Percentiles rank a stretch among this genome's conserved stretches.
Evolutionary conservation across 2,888 invertebrate species (phyloP).

Genomic region (Helleia helle): DNA sequence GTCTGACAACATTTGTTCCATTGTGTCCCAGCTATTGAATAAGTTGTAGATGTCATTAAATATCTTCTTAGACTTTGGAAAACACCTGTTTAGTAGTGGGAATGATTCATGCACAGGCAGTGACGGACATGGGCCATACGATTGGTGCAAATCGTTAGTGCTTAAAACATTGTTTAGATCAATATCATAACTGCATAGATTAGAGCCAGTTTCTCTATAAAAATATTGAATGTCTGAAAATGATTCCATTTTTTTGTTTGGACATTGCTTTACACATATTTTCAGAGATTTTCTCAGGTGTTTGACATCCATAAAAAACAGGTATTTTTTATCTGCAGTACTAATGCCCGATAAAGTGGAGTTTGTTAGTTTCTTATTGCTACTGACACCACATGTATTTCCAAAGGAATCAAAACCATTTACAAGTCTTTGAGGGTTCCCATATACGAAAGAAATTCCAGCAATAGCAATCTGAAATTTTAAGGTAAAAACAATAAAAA

Average conservation of each 20-base stretch:
- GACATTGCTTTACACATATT: conserved; percentile 93
- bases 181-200: conserved; percentile 84
- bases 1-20: conserved; percentile 91
- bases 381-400: conserved; percentile 91
- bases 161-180: conserved; percentile 68
- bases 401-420: conserved; percentile 96
- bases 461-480: conserved; percentile 85
- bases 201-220: conserved; percentile 80
- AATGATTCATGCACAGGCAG: conserved; percentile 85
- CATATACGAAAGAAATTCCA: conserved; percentile 90
- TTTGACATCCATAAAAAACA: conserved; percentile 88
- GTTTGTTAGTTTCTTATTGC: conserved; percentile 82
- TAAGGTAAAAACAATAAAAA: no score
- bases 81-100: conserved; percentile 89
- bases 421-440: conserved; percentile 87
- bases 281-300: conserved; percentile 85
- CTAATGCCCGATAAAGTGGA: conserved; percentile 86
- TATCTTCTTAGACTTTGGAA: conserved; percentile 80
- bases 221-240: conserved; percentile 81
- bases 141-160: conserved; percentile 51
- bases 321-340: conserved; percentile 83
- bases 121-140: conserved; percentile 84
- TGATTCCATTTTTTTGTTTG: conserved; percentile 76
- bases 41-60: conserved; percentile 84
- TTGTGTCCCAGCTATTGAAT: conserved; percentile 90